A percentile compares a stretch with the other conserved stretches of the same genome.
phyloP scores from a whole-genome alignment of 2,888 invertebrate species.

The Heliconius charithonia region DNA sequence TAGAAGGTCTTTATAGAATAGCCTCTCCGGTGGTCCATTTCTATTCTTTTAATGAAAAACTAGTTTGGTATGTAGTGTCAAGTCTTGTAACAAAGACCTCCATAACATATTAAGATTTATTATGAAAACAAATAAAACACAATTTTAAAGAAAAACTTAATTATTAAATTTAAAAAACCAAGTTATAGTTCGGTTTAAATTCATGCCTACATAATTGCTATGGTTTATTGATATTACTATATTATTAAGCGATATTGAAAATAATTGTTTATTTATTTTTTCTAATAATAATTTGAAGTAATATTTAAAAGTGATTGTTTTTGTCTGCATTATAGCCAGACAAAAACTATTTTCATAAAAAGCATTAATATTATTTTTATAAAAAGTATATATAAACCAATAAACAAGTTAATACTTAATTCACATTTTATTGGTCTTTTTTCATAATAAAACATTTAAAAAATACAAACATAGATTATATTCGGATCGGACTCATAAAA shows the following conservation, averaged over 20 bases:
- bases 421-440: neutral
- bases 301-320: too few species aligned
- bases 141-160: too few species aligned
- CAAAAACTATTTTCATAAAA: too few species aligned
- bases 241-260: neutral
- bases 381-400: too few species aligned
- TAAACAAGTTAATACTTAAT: neutral
- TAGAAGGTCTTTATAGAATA: slow-evolving; percentile 9
- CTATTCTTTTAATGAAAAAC: slow-evolving; percentile 10
- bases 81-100: neutral
- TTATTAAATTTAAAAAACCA: too few species aligned
- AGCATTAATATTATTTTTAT: too few species aligned
- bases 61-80: slow-evolving; percentile 9
- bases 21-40: slow-evolving; percentile 42
- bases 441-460: too few species aligned
- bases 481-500: neutral
- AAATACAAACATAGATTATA: neutral
- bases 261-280: too few species aligned
- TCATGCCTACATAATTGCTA: neutral
- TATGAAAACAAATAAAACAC: neutral
- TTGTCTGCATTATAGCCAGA: too few species aligned
- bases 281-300: too few species aligned
- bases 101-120: neutral
- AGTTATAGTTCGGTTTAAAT: too few species aligned
- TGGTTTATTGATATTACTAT: neutral